Evolutionary conservation across 2,113 vertebrate species (phyloP).

Genomic region (Baryphthengus martii): DNA sequence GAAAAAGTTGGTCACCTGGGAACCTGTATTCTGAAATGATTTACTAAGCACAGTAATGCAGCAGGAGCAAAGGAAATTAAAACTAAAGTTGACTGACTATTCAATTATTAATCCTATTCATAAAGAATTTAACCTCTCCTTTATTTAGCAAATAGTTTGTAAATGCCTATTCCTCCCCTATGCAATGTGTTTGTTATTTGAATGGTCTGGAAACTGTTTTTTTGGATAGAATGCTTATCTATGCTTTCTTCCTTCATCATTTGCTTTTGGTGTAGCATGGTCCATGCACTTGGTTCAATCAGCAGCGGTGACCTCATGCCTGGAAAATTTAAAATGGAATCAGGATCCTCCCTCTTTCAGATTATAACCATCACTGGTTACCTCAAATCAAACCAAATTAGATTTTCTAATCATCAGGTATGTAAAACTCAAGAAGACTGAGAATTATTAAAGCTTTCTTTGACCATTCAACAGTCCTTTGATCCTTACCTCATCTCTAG

Average conservation of each 20-base stretch:
- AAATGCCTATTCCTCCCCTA: background rate
- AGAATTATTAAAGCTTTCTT: background rate
- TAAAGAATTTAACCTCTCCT: constrained; percentile 13
- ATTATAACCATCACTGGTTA: background rate
- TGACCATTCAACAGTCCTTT: background rate
- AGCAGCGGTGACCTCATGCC: background rate
- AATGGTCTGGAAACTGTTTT: background rate
- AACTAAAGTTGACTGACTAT: background rate
- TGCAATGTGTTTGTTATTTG: background rate
- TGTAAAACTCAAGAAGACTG: background rate
- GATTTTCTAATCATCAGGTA: background rate
- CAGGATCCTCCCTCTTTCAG: background rate
- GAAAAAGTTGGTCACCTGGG: background rate
- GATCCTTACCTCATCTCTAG: background rate
- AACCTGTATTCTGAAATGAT: background rate
- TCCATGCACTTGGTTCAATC: background rate
- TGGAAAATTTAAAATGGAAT: background rate
- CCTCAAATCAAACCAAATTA: background rate
- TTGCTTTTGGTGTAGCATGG: background rate
- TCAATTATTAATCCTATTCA: constrained; percentile 42
- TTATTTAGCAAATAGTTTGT: constrained; percentile 1
- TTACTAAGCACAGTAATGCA: background rate
- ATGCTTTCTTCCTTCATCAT: background rate
- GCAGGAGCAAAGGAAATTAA: background rate
- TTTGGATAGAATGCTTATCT: background rate